Evolutionary conservation across 2,888 invertebrate species (phyloP).

Genomic region (Xestobium rufovillosum): DNA sequence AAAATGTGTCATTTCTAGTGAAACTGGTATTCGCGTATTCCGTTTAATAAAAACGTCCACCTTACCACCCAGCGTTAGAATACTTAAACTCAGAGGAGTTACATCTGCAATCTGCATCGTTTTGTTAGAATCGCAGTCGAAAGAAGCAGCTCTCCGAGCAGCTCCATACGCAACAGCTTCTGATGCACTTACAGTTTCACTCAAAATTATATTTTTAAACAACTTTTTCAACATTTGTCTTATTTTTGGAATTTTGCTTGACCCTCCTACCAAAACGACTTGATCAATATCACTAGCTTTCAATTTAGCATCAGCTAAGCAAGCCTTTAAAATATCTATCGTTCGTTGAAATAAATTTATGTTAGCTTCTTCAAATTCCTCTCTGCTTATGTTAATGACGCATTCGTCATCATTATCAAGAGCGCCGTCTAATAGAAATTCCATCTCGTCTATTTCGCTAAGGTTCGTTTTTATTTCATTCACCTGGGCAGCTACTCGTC

Average conservation of each 20-base stretch:
- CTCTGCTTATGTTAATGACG: constrained; percentile 17
- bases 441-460: too few relatives aligned
- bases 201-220: constrained; percentile 20
- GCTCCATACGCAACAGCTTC: constrained; percentile 28
- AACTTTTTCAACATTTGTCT: constrained; percentile 17
- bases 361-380: constrained; percentile 20
- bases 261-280: constrained; percentile 26
- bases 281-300: constrained; percentile 19
- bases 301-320: constrained; percentile 17
- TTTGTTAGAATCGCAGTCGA: too few relatives aligned
- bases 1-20: too few relatives aligned
- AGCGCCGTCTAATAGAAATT: too few relatives aligned
- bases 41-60: constrained; percentile 21
- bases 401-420: too few relatives aligned
- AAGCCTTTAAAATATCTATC: constrained; percentile 18
- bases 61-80: constrained; percentile 15
- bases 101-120: constrained; percentile 23
- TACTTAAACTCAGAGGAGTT: constrained; percentile 25
- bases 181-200: constrained; percentile 24
- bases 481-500: too few relatives aligned
- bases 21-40: constrained; percentile 21
- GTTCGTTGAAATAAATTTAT: constrained; percentile 17
- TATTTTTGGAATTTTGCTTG: constrained; percentile 25
- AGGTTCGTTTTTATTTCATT: too few relatives aligned
- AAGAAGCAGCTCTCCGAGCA: constrained; percentile 24